Evolutionary conservation across 2,888 invertebrate genomes (phyloP).

Genomic region (Vanessa cardui): DNA sequence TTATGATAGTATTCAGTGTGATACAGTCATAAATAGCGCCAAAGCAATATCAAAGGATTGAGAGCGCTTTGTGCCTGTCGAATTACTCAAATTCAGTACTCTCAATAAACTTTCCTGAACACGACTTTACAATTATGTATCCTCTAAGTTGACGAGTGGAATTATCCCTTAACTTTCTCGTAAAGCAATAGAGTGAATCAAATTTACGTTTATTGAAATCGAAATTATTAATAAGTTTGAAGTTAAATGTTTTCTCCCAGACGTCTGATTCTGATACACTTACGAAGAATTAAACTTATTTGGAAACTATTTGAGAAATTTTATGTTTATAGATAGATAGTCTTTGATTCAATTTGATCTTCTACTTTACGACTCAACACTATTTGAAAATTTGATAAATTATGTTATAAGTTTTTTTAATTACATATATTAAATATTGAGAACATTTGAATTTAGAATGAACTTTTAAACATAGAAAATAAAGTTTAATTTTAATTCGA

Average conservation of each 20-base stretch:
- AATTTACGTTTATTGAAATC: slow-evolving; percentile 4
- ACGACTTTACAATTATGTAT: slow-evolving; percentile 38
- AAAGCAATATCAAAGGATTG: slow-evolving; percentile 60
- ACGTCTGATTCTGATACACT: background rate
- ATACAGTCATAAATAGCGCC: slow-evolving; percentile 43
- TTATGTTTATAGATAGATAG: too few species aligned
- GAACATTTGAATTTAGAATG: too few species aligned
- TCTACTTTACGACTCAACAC: too few species aligned
- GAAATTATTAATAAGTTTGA: slow-evolving; percentile 7
- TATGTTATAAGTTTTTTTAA: too few species aligned
- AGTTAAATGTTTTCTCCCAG: background rate
- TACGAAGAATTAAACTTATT: background rate
- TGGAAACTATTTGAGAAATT: background rate
- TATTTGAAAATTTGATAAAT: too few species aligned
- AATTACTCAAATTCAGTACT: slow-evolving; percentile 48
- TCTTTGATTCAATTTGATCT: too few species aligned
- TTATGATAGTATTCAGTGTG: slow-evolving; percentile 15
- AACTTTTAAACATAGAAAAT: too few species aligned
- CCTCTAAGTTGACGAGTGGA: slow-evolving; percentile 30
- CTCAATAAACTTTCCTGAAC: slow-evolving; percentile 51
- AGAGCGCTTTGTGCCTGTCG: slow-evolving; percentile 53
- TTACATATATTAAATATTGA: too few species aligned
- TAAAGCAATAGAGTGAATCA: background rate
- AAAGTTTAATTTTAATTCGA: too few species aligned
- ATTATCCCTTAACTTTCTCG: slow-evolving; percentile 11